Base-by-base conservation (phyloP, 1,140 invertebrate genomes). In the Glossosoma conforme region DNA sequence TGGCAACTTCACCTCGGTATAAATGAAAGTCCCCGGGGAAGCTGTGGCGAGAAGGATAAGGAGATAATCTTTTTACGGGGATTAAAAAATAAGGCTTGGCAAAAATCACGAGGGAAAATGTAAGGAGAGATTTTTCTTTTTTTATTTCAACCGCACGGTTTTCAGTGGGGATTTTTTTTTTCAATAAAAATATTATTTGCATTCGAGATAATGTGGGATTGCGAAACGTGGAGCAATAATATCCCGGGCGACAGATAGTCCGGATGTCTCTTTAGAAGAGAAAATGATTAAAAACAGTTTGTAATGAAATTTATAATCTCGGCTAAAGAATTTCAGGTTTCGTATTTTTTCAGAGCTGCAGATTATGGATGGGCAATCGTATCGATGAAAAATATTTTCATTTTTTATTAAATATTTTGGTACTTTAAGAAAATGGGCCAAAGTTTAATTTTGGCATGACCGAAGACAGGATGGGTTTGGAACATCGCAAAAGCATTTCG, bases 21-120 rank as follows among this genome's bases (percentile, higher is more conserved):
- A 49, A 49, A 49, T 44, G 40, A 49, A 49, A 42, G 20, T 44
- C 36, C 14, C 30, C 22, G 15, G 21, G 44, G 49, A 37, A 18
- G 20, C 44, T 47, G 48, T 44, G 46, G 47, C 25, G n/a, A 19
- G 38, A 15, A 32, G 33, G 44, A 57, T 52, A 57, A 57, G 46
- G 47, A 38, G 55, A 57, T 57, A 57, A 57, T 56, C 55, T 53
- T 52, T 57, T 57, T 57, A 57, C 55, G 46, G 49, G 49, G 55
- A 57, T 57, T 57, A 57, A 57, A 52, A 52, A 57, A 57, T 57
- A 47, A 52, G 41, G 38, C 44, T 22, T 49, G 18, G 18, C 13
- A 19, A 36, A 44, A 47, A 56, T 51, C 54, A 56, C 22, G 40
- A 50, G 33, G 43, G 54, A 56, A 28, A 43, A 19, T 21, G 17